Conservation (phyloP, 2,113 vertebrate species). For the Hyla sarda region DNA sequence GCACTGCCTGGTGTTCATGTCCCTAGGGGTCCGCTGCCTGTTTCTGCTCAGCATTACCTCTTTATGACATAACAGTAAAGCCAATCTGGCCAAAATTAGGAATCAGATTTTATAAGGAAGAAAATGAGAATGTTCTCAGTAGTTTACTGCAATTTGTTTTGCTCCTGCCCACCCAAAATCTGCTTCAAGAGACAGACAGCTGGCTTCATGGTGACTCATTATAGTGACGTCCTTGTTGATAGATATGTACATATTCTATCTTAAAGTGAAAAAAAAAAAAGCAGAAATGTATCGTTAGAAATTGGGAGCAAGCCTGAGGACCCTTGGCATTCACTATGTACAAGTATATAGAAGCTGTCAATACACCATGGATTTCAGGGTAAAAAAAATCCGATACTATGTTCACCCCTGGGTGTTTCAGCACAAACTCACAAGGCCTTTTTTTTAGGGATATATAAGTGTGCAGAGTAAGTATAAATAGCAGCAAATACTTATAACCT, state of each 20-base stretch:
- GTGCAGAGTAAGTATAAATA: too few species aligned
- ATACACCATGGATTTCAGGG: too few species aligned
- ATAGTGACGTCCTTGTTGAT: background rate
- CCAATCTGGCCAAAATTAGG: background rate
- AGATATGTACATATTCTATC: background rate
- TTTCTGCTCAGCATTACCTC: background rate
- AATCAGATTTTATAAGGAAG: background rate
- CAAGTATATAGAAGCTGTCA: too few species aligned
- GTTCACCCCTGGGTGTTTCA: too few species aligned
- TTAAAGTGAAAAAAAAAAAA: background rate
- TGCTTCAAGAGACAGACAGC: slow-evolving; percentile 2
- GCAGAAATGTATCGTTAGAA: too few species aligned
- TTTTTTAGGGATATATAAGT: too few species aligned
- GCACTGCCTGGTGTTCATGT: background rate
- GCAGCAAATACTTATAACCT: too few species aligned
- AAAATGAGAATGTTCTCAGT: background rate
- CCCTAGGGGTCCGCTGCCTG: background rate
- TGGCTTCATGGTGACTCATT: background rate
- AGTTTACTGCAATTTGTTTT: background rate
- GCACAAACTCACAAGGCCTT: too few species aligned
- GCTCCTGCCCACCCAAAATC: background rate
- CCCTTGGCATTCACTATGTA: too few species aligned
- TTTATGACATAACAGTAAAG: background rate
- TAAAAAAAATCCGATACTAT: too few species aligned
- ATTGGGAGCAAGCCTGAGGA: too few species aligned